These are phyloP conservation scores for Sebastes wilsoni DNA, from an alignment of 2,797 vertebrate species.

Conservation along the genomic window DNA sequence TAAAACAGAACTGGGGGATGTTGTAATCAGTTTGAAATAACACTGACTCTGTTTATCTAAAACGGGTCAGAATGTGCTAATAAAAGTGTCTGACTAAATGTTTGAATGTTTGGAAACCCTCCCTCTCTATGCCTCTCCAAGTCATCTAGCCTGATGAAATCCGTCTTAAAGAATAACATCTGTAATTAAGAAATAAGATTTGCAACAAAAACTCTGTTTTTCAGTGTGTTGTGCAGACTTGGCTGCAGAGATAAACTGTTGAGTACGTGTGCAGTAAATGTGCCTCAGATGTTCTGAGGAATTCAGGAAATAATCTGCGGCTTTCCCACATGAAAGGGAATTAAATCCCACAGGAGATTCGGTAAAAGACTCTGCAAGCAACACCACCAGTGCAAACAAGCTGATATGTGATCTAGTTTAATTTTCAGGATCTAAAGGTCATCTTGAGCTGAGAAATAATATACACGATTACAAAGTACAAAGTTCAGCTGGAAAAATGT, in stretches of 20 bases:
- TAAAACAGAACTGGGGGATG: background rate
- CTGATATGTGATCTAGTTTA: background rate
- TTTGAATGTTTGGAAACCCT: background rate
- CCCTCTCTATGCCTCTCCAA: background rate
- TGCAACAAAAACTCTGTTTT: background rate
- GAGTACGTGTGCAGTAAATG: background rate
- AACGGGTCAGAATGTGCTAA: background rate
- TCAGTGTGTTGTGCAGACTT: background rate
- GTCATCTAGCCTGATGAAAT: background rate
- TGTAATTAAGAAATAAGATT: background rate
- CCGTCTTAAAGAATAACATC: background rate
- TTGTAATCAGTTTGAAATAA: background rate
- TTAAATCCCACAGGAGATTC: background rate
- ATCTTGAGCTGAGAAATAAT: background rate
- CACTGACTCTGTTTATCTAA: background rate
- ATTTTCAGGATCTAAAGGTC: background rate
- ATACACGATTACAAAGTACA: background rate
- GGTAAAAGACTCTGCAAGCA: background rate
- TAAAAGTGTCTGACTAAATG: background rate
- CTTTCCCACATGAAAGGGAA: background rate
- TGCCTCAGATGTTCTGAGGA: conserved; percentile 41
- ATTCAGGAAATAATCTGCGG: conserved; percentile 30
- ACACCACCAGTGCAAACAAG: background rate
- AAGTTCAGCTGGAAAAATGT: background rate
- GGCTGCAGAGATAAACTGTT: background rate